Evolutionary conservation across 2,113 vertebrate genomes (phyloP), one percentile per base, ranked within the genome.

Genomic region (Xerus inauris): DNA sequence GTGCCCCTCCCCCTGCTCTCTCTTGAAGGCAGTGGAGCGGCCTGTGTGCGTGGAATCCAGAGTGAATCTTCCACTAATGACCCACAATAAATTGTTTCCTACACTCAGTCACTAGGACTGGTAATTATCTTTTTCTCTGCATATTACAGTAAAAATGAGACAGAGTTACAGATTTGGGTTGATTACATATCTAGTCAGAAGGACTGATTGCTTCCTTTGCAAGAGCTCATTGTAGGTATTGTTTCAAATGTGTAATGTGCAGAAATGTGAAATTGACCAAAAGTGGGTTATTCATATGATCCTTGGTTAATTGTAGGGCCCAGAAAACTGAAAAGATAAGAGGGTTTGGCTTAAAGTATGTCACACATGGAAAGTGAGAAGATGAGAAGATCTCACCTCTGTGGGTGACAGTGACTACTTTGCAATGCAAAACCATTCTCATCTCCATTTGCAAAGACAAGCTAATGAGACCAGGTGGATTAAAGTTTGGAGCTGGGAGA

Each of bases 371-470:
- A 45, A 72, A 79, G 42, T 86, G 89, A 90, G 77, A 57, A 75
- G 86, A 65, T 72, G 47, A 87, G 59, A 47, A 26, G 45, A 47
- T 94, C 35, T 86, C 38, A 76, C 51, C 85, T 88, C 73, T 82
- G 72, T 47, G 72, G 77, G 77, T 82, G 79, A 17, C 59, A 54
- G 16, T 40, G 65, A 87, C 81, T 92, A 3, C 54, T 95, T 77
- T 96, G 93, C 92, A 94, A 77, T 96, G 94, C 84, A 95, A 89
- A 97, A 42, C 67, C 26, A 28, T 32, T 19, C 79, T 92, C 71
- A 26, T 92, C 93, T 91, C 72, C 24, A 26, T 84, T 85, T 7
- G 24, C 32, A 82, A 80, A 72, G 38, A 32, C 47, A 79, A 47
- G 82, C 81, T 82, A 88, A 92, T 62, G 91, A 94, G 88, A 88